Percentiles rank a stretch among this genome's conserved stretches.
Conservation (phyloP, 2,113 vertebrate genomes). For the Oryzias celebensis region DNA sequence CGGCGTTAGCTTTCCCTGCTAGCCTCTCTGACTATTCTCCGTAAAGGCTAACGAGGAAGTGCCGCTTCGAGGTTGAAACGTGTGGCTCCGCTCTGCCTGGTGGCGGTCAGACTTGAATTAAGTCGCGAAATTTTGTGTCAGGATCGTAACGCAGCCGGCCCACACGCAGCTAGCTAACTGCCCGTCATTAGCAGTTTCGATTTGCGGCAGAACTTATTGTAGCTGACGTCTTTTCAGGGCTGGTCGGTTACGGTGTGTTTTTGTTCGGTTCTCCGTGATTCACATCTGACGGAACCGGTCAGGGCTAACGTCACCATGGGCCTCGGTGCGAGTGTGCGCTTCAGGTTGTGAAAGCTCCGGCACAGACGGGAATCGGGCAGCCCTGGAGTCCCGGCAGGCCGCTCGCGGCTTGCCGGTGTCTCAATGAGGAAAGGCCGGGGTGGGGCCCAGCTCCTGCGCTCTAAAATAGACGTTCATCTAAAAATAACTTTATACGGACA, state of each 20-base stretch:
- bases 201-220: constrained; percentile 16
- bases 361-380: too few species aligned
- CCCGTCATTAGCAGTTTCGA: constrained; percentile 28
- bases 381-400: too few species aligned
- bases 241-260: too few species aligned
- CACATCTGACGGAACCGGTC: too few species aligned
- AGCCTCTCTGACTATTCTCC: constrained; percentile 45
- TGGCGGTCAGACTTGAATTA: too few species aligned
- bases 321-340: too few species aligned
- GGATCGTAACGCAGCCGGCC: too few species aligned
- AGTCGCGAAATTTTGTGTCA: too few species aligned
- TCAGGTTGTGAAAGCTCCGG: too few species aligned
- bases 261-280: too few species aligned
- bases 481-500: constrained; percentile 46
- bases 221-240: neutral
- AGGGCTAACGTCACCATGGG: too few species aligned
- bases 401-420: neutral
- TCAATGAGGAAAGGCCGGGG: constrained; percentile 27
- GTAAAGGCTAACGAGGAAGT: constrained; percentile 24
- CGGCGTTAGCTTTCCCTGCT: constrained; percentile 5
- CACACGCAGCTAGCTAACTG: neutral
- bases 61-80: neutral
- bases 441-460: constrained; percentile 48
- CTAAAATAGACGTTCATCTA: constrained; percentile 48
- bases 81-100: too few species aligned